These are phyloP conservation scores for Molossus alvarezi DNA, from an alignment of 2,797 vertebrate genomes.

Conservation along the genomic window DNA sequence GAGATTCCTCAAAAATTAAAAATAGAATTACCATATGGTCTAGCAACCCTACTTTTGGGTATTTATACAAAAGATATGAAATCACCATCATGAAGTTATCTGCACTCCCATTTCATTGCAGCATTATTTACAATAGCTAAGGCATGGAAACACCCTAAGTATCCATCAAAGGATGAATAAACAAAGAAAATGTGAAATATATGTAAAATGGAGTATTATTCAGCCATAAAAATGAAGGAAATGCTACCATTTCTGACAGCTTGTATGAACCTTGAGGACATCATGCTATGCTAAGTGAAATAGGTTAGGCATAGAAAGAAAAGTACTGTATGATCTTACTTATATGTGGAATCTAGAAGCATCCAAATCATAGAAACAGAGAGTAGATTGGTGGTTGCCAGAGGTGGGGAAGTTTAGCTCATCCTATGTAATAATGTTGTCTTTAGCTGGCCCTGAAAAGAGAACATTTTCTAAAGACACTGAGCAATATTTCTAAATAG, in stretches of 20 bases:
- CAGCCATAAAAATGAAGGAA: background rate
- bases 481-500: background rate
- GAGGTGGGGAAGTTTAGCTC: background rate
- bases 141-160: background rate
- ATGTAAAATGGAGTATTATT: background rate
- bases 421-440: conserved; percentile 10
- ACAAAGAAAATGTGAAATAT: background rate
- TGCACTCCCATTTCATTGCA: background rate
- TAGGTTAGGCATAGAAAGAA: background rate
- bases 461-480: background rate
- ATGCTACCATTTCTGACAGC: background rate
- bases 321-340: background rate
- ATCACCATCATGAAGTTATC: background rate
- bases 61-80: background rate
- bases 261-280: background rate
- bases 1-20: background rate
- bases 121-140: background rate
- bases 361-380: background rate
- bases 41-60: background rate
- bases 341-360: background rate
- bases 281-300: background rate
- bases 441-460: background rate
- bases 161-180: background rate
- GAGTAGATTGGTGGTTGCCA: background rate
- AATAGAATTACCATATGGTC: background rate